Conservation (phyloP, 2,888 invertebrate species). For the Ichneumoninae sp. region DNA sequence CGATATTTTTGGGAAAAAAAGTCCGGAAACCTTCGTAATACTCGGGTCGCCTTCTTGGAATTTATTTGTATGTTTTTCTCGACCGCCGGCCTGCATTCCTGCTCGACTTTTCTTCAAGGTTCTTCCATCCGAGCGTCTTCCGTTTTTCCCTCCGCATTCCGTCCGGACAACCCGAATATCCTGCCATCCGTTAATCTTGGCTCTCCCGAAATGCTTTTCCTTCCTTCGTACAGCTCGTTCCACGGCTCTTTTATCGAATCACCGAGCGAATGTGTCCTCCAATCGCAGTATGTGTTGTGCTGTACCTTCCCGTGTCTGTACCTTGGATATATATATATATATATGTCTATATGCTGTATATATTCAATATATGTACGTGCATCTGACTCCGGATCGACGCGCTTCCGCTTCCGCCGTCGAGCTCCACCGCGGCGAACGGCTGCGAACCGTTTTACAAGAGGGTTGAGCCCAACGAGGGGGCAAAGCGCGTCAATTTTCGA, state of each 20-base stretch:
- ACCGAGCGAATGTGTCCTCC: conserved; percentile 14
- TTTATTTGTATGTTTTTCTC: conserved; percentile 14
- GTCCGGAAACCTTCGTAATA: neutral
- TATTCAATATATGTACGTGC: neutral
- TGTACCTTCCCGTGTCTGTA: neutral
- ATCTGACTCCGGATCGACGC: conserved; percentile 48
- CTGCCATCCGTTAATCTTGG: conserved; percentile 25
- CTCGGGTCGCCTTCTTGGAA: neutral
- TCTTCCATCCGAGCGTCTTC: neutral
- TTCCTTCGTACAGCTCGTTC: neutral
- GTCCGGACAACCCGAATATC: conserved; percentile 13
- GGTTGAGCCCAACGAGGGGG: conserved; percentile 46
- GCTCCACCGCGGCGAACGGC: conserved; percentile 9
- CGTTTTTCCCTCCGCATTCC: neutral
- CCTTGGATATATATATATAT: neutral
- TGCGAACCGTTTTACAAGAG: conserved; percentile 32
- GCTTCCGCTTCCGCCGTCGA: conserved; percentile 50
- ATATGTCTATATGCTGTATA: neutral
- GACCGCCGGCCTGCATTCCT: neutral
- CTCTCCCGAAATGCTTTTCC: conserved; percentile 21
- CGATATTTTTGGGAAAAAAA: neutral
- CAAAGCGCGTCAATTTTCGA: conserved; percentile 76
- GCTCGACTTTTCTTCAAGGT: conserved; percentile 30
- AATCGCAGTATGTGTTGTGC: neutral
- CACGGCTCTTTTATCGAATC: conserved; percentile 26